Conservation (phyloP, 2,113 vertebrate genomes). For the Mustela nigripes region DNA sequence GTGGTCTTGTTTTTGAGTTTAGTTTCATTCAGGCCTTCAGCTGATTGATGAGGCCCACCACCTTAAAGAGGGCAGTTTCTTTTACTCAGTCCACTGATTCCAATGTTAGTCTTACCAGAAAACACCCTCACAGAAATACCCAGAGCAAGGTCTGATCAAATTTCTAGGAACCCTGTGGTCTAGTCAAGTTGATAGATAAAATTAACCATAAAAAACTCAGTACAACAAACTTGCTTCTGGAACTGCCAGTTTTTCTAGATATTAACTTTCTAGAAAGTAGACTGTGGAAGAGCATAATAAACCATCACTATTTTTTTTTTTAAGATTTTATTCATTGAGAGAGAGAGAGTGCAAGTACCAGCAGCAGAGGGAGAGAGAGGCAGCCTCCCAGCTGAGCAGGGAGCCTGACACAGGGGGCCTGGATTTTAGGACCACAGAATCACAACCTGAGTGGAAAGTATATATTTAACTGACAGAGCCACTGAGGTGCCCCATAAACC, state of each 20-base stretch:
- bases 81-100: neutral
- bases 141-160: neutral
- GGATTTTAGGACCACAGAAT: neutral
- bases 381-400: neutral
- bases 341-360: neutral
- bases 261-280: neutral
- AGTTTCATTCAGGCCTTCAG: neutral
- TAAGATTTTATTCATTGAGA: neutral
- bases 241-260: neutral
- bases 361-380: neutral
- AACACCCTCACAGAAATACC: neutral
- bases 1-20: neutral
- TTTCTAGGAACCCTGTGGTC: neutral
- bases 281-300: neutral
- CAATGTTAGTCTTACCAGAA: neutral
- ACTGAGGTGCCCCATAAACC: neutral
- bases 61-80: neutral
- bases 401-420: neutral
- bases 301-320: neutral
- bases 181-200: neutral
- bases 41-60: neutral
- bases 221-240: neutral
- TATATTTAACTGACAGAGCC: neutral
- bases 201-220: neutral
- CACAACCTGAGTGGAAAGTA: neutral